Evolutionary conservation across 2,113 vertebrate genomes (phyloP), one percentile per base, ranked within the genome.

Genomic region (Oxyura jamaicensis): DNA sequence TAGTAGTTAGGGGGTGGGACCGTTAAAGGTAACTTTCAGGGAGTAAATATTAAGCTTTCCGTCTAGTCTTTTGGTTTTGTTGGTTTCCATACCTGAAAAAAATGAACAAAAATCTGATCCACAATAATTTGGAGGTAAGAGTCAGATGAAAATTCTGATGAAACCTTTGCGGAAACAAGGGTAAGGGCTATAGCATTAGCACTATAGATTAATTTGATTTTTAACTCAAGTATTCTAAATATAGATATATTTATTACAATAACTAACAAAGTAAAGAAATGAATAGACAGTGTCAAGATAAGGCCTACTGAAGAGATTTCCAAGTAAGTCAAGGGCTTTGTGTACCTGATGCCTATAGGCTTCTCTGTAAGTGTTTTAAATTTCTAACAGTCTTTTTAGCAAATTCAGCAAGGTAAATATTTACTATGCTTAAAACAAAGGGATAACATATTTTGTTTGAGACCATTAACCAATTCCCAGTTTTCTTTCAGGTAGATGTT

Each of bases 401-500:
- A 83, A 96, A 89, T 91, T 93, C 77, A 86, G 52, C 91, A 96
- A 22, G 95, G 78, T 91, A 78, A 46, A 82, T 92, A 93, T 83
- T 93, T 94, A 68, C 66, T 80, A 88, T 89, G 84, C 21, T 90
- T 97, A 95, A 96, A 87, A 94, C 80, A 96, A 88, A 95, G 90
- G 90, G 76, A 87, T 97, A 81, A 73, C 96, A 42, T 86, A 69
- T 91, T 82, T 97, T 97, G 94, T 97, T 97, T 95, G 97, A 98
- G 93, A 96, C 93, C 94, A 97, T 98, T 98, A 98, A 98, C 98
- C 98, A 93, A 98, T 99, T 98, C 99, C 98, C 96, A 98, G 98
- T 99, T 98, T 99, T 99, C 98, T 98, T 99, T 98, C 99, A 99
- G 99, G 98, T 99, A 98, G 98, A 99, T 98, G 99, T 99, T 98